Percentiles rank a stretch among this genome's conserved stretches.
Conservation (phyloP, 2,888 invertebrate genomes). For the Tachina fera region DNA sequence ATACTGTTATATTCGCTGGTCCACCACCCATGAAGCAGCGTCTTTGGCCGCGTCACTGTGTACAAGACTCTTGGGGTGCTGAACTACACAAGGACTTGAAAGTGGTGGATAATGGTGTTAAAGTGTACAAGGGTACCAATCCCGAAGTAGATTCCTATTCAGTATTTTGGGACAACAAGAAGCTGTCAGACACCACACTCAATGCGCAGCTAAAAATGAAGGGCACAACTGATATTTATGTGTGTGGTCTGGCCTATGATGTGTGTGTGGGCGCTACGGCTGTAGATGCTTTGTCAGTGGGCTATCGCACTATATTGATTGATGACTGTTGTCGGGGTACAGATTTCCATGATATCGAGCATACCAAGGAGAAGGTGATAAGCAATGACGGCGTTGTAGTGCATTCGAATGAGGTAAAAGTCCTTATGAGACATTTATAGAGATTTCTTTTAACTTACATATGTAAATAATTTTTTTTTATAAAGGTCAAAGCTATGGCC, state of each 20-base stretch:
- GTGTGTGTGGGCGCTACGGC: conserved; percentile 97
- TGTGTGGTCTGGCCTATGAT: conserved; percentile 97
- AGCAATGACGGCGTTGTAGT: conserved; percentile 92
- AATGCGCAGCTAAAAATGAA: conserved; percentile 90
- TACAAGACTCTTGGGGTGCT: conserved; percentile 97
- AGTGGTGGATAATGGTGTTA: conserved; percentile 89
- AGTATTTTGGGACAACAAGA: conserved; percentile 99
- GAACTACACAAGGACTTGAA: conserved; percentile 95
- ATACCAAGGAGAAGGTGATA: conserved; percentile 89
- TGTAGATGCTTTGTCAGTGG: conserved; percentile 93
- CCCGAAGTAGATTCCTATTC: conserved; percentile 98
- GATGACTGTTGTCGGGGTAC: conserved; percentile 97
- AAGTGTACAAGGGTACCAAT: conserved; percentile 95
- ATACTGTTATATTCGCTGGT: conserved; percentile 96
- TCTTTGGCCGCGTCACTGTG: conserved; percentile 98
- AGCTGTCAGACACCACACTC: conserved; percentile 92
- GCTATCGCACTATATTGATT: conserved; percentile 93
- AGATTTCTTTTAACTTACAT: background rate
- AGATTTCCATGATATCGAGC: conserved; percentile 91
- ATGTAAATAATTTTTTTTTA: conserved; percentile 39
- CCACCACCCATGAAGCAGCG: conserved; percentile 93
- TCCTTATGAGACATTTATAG: background rate
- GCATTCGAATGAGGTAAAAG: conserved; percentile 87
- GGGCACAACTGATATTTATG: conserved; percentile 94
- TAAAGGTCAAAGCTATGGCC: conserved; percentile 92